Evolutionary conservation across 1,140 invertebrate genomes (phyloP).

Genomic region (Akabosia matsudoensis): DNA sequence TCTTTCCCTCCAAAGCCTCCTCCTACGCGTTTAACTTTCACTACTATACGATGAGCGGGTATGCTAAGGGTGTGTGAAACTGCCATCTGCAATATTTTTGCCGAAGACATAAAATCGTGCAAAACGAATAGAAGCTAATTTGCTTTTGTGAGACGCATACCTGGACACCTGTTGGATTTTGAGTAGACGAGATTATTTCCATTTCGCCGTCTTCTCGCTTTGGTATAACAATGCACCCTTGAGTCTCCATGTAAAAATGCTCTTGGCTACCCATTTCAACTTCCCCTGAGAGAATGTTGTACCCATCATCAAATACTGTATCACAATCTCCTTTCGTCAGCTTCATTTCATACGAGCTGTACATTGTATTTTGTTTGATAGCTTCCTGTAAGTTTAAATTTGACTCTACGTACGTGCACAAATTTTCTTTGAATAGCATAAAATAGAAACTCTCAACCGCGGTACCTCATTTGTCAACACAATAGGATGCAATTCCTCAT

Average conservation of each 20-base stretch:
- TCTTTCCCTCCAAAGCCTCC: constrained; percentile 64
- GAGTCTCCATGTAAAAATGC: constrained; percentile 63
- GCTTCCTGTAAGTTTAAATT: constrained; percentile 49
- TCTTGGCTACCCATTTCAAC: constrained; percentile 60
- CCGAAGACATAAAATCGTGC: too few relatives aligned
- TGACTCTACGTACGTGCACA: constrained; percentile 3
- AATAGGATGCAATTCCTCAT: constrained; percentile 49
- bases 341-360: constrained; percentile 39
- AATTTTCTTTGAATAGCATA: neutral
- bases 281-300: constrained; percentile 50
- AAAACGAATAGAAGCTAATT: too few relatives aligned
- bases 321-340: constrained; percentile 51
- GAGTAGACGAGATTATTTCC: constrained; percentile 57
- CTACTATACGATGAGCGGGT: constrained; percentile 54
- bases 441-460: neutral
- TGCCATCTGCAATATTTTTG: constrained; percentile 31
- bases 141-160: too few relatives aligned
- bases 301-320: constrained; percentile 48
- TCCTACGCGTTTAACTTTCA: constrained; percentile 56
- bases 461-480: constrained; percentile 55
- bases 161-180: constrained; percentile 55
- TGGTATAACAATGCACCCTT: constrained; percentile 55
- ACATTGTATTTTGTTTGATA: constrained; percentile 50
- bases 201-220: constrained; percentile 58
- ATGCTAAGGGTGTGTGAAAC: constrained; percentile 54